Conservation (phyloP, 2,797 vertebrate genomes). For the Ammospiza maritima region DNA sequence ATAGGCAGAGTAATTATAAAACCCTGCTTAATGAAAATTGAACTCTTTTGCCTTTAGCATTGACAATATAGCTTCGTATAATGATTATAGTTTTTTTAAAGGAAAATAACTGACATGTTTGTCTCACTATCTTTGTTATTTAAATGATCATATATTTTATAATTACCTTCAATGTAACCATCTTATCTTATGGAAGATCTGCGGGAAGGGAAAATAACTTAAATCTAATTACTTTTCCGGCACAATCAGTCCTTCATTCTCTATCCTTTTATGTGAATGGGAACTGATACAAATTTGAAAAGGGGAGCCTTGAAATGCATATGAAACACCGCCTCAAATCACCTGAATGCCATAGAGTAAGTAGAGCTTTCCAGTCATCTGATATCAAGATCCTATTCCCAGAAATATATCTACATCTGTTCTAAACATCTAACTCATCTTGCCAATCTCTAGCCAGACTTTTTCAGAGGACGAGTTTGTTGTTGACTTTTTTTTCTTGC, state of each 20-base stretch:
- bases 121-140: slow-evolving; percentile 52
- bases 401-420: background rate
- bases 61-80: background rate
- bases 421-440: background rate
- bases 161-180: slow-evolving; percentile 27
- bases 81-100: slow-evolving; percentile 42
- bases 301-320: background rate
- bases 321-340: background rate
- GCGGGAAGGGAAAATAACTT: background rate
- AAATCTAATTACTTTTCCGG: slow-evolving; percentile 40
- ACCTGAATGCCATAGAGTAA: background rate
- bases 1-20: slow-evolving; percentile 41
- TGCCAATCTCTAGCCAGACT: background rate
- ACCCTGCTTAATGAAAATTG: slow-evolving; percentile 7
- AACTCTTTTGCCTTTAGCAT: slow-evolving; percentile 44
- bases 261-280: slow-evolving; percentile 37
- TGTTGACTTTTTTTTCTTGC: background rate
- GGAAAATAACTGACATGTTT: slow-evolving; percentile 30
- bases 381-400: background rate
- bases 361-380: background rate
- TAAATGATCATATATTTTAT: slow-evolving; percentile 37
- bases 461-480: background rate
- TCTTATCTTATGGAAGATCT: slow-evolving; percentile 53
- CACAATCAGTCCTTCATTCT: slow-evolving; percentile 6
- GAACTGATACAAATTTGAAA: slow-evolving; percentile 24